phyloP scores from a whole-genome alignment of 1,140 invertebrate genomes.

The Apocrypta bakeri region DNA sequence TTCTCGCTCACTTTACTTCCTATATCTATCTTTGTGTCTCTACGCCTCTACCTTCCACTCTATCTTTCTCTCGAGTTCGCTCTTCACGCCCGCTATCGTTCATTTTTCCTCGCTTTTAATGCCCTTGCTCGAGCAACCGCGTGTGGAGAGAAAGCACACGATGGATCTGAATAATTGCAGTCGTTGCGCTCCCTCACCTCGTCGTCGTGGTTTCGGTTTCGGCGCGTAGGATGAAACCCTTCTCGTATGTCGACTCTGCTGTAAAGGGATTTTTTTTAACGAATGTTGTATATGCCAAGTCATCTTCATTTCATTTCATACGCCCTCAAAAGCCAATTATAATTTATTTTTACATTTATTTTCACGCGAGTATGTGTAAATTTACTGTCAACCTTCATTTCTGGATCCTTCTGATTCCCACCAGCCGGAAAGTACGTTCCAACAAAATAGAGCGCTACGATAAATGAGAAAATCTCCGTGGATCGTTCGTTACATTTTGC shows the following conservation, averaged over 20 bases:
- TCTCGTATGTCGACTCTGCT: too few relatives aligned
- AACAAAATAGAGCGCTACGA: not conserved
- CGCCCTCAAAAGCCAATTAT: too few relatives aligned
- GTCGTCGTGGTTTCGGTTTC: not conserved
- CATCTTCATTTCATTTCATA: too few relatives aligned
- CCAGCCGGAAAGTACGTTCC: not conserved
- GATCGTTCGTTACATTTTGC: not conserved
- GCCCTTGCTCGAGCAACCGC: not conserved
- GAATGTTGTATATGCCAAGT: too few relatives aligned
- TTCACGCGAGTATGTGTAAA: too few relatives aligned
- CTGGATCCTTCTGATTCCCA: too few relatives aligned
- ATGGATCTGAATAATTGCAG: constrained; percentile 17
- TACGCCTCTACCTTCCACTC: not conserved
- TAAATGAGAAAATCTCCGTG: not conserved
- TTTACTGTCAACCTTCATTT: too few relatives aligned
- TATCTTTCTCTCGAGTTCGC: not conserved
- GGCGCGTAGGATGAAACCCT: too few relatives aligned
- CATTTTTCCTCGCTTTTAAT: constrained; percentile 8
- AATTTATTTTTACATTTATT: too few relatives aligned
- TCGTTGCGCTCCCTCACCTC: not conserved
- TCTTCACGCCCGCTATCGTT: not conserved
- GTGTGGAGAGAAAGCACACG: not conserved
- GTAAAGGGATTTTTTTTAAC: too few relatives aligned
- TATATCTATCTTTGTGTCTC: not conserved
- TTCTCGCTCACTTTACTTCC: constrained; percentile 45